These are phyloP conservation scores for Lochmaea crataegi DNA, from an alignment of 2,888 invertebrate species.

Conservation along the genomic window DNA sequence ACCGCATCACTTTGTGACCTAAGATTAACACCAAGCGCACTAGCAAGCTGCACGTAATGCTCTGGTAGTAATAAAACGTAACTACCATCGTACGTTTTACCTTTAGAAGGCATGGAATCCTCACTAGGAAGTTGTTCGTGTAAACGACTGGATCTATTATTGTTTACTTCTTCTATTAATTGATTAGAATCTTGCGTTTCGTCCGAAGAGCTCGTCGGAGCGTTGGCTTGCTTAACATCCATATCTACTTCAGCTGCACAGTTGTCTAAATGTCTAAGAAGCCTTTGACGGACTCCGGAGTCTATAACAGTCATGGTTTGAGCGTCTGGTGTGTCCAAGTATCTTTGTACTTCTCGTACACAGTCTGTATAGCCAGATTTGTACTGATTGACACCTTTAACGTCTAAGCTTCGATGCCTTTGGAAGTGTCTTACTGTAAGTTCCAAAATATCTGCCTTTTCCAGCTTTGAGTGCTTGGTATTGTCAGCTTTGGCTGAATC, in stretches of 20 bases:
- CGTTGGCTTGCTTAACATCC: constrained; percentile 60
- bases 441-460: constrained; percentile 88
- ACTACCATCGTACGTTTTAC: constrained; percentile 70
- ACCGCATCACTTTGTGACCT: constrained; percentile 54
- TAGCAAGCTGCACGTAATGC: constrained; percentile 72
- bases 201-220: constrained; percentile 43
- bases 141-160: constrained; percentile 46
- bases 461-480: constrained; percentile 83
- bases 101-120: constrained; percentile 47
- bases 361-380: constrained; percentile 76
- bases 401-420: constrained; percentile 76
- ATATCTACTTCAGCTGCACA: constrained; percentile 73
- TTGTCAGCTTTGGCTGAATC: constrained; percentile 76
- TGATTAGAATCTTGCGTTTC: constrained; percentile 64
- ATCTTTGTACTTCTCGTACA: constrained; percentile 72
- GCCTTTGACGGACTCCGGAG: constrained; percentile 69
- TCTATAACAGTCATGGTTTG: constrained; percentile 71
- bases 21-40: constrained; percentile 65
- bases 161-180: constrained; percentile 60
- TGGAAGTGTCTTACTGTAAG: constrained; percentile 86
- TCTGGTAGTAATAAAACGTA: constrained; percentile 73
- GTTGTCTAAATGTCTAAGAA: constrained; percentile 71
- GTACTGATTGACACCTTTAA: constrained; percentile 73
- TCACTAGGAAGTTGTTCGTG: constrained; percentile 25
- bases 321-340: constrained; percentile 72